These are phyloP conservation scores for Rhabditoides inermis DNA, from an alignment of 2,888 invertebrate genomes.

Conservation along the genomic window DNA sequence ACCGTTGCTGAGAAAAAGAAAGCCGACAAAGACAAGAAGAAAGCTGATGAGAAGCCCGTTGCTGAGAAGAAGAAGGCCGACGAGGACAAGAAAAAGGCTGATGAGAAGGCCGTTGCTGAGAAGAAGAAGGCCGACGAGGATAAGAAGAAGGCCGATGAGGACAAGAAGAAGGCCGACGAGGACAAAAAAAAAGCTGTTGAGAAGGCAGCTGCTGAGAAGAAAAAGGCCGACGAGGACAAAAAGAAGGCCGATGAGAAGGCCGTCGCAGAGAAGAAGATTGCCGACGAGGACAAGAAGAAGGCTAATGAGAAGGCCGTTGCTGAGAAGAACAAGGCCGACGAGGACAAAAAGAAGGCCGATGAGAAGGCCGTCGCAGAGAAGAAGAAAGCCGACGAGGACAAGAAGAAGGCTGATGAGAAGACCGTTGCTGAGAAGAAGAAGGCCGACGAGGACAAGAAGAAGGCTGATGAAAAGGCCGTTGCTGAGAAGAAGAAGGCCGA, in stretches of 20 bases:
- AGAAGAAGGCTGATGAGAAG: conserved; percentile 6
- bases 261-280: no score
- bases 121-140: conserved; percentile 15
- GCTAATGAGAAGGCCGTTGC: conserved; percentile 4
- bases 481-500: conserved; percentile 8
- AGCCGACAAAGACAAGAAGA: conserved; percentile 5
- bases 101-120: conserved; percentile 1
- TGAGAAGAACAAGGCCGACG: no score
- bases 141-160: conserved; percentile 6
- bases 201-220: not conserved
- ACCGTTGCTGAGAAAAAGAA: no score
- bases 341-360: conserved; percentile 8
- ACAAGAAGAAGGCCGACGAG: conserved; percentile 8
- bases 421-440: no score
- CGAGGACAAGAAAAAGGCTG: conserved; percentile 1
- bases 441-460: conserved; percentile 4
- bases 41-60: not conserved
- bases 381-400: conserved; percentile 1
- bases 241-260: conserved; percentile 3
- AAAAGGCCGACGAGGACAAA: conserved; percentile 7
- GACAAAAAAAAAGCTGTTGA: conserved; percentile 2
- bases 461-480: conserved; percentile 2
- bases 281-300: no score
- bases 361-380: conserved; percentile 1
- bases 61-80: no score